Percentiles rank a stretch among this genome's conserved stretches.
Conservation (phyloP, 1,140 invertebrate genomes). For the Araneus ventricosus region DNA sequence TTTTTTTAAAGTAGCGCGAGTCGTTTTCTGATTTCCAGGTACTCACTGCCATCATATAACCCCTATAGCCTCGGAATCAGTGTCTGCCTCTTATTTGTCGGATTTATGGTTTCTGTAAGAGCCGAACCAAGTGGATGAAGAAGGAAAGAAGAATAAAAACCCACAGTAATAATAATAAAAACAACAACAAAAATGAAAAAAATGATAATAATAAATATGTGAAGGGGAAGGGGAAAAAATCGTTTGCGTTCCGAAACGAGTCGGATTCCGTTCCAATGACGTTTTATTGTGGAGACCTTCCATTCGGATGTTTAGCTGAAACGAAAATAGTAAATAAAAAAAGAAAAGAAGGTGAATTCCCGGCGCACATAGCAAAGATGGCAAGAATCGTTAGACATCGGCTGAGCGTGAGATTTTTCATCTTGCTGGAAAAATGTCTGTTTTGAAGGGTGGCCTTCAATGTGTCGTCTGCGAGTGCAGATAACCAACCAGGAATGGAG, state of each 20-base stretch:
- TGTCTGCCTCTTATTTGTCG: constrained; percentile 18
- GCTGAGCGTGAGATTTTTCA: neutral
- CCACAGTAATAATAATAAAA: too few relatives aligned
- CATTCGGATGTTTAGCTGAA: neutral
- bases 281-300: constrained; percentile 60
- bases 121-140: neutral
- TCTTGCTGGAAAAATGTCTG: neutral
- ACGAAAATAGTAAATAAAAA: neutral
- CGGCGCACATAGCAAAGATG: neutral
- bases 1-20: constrained; percentile 24
- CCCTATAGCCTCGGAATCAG: constrained; percentile 48
- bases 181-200: constrained; percentile 17
- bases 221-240: constrained; percentile 19
- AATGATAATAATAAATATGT: constrained; percentile 8
- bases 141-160: too few relatives aligned
- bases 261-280: constrained; percentile 41
- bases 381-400: neutral
- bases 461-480: neutral
- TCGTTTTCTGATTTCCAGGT: constrained; percentile 63
- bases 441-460: neutral
- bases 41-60: constrained; percentile 24
- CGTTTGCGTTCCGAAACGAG: constrained; percentile 32
- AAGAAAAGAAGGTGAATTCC: neutral
- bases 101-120: constrained; percentile 59
- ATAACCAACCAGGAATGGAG: neutral